phyloP scores from a whole-genome alignment of 2,113 vertebrate genomes.

The Bothrops jararaca region DNA sequence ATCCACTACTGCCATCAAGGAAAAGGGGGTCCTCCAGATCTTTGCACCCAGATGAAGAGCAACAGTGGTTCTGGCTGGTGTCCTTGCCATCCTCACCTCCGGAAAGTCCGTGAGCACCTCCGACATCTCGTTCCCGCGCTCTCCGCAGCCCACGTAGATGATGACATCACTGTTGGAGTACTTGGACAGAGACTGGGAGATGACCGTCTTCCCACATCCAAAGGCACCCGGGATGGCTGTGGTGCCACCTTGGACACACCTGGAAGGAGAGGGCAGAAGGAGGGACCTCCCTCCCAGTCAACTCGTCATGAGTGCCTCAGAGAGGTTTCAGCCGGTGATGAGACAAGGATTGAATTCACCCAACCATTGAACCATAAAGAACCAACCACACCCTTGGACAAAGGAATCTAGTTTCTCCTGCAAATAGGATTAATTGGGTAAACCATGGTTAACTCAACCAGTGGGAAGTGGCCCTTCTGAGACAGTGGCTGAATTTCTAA shows the following conservation, averaged over 20 bases:
- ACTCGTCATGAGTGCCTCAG: not conserved
- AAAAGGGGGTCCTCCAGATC: not conserved
- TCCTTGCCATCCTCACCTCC: slow-evolving; percentile 36
- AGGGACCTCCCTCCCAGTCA: not conserved
- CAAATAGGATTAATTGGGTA: not conserved
- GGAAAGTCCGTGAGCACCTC: slow-evolving; percentile 66
- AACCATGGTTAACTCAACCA: not conserved
- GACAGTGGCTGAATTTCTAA: not conserved
- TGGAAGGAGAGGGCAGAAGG: not conserved
- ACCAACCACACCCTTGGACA: not conserved
- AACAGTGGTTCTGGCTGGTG: not conserved
- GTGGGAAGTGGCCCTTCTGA: not conserved
- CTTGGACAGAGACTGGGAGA: slow-evolving; percentile 66
- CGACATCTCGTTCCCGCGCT: slow-evolving; percentile 66
- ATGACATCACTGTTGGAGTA: slow-evolving; percentile 67
- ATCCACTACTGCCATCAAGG: not conserved
- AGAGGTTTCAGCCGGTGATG: fast-evolving
- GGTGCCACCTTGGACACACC: slow-evolving; percentile 64
- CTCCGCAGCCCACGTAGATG: slow-evolving; percentile 65
- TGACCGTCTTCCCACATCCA: slow-evolving; percentile 64
- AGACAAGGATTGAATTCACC: not conserved
- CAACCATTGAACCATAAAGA: not conserved
- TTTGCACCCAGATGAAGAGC: not conserved
- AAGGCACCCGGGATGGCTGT: slow-evolving; percentile 65
- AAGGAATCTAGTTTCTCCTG: not conserved